Base-by-base conservation (phyloP, 2,113 vertebrate species). In the Mus pahari region DNA sequence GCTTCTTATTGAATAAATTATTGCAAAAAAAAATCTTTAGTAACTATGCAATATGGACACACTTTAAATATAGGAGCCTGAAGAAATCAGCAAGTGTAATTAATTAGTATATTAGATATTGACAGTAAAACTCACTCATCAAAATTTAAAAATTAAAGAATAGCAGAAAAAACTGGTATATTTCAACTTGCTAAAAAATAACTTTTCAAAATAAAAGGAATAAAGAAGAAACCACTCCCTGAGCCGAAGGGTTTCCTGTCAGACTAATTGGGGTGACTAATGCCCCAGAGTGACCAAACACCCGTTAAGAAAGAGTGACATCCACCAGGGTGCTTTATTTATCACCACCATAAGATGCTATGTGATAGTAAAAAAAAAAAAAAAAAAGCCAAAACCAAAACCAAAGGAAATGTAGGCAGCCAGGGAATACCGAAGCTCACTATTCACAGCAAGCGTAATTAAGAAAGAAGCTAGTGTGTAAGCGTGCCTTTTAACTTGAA, bases 141-240 rank as follows among this genome's bases (percentile, higher is more conserved):
- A 88, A 90, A 92, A 45, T 62, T 92, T 60, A 62, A 95, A 91
- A 89, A 62, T 33, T 66, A 84, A 86, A 53, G 20, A 60, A 24
- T 62, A 42, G 81, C 6, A 62, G 24, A 86, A 48, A 66, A 82
- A 22, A 4, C 8, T 39, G 33, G 60, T 86, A 42, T 5, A 66
- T 86, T 62, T 86, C 62, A 86, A 31, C 26, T 86, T 64, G 39
- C 17, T 64, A 58, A 58, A 58, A 58, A 14, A 42, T 17, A 82
- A 82, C 81, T 42, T 42, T 83, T 62, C n/a, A 84, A 42, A 42
- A 64, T 5, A 64, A 60, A 16, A 45, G 26, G 26, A 62, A 84
- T 31, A 31, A 31, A 45, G 8, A 24, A 84, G 8, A 24, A 84
- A 50, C 70, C 79, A 75, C 33, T 31, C 11, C 9, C 82, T 48